Evolutionary conservation across 2,888 invertebrate genomes (phyloP), one percentile per base, ranked within the genome.

Genomic region (Tineola bisselliella): DNA sequence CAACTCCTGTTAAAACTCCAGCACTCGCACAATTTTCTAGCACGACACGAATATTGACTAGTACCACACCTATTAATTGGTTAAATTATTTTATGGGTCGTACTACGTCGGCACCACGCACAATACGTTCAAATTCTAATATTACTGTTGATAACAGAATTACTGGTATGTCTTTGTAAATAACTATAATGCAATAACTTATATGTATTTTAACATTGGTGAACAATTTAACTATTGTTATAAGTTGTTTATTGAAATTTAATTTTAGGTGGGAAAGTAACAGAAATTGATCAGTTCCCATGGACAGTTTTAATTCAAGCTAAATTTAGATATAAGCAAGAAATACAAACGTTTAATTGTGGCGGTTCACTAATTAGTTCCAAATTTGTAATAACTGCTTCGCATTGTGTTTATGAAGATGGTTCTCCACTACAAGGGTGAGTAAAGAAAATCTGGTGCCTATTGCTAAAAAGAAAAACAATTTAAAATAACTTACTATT

Each of bases 321-420:
- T 1, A 75, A 73, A 1, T 84, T 84, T 63, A 68, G 70, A 31
- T 74, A 75, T 44, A 76, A 73, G 0, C 62, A 65, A 17, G 65
- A 66, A 17, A n/a, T n/a, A 13, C 63, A 67, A 0, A 63, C 74
- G 0, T 82, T 78, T 64, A 76, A 74, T 63, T 87, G 86, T 60
- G 86, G 86, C 0, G 86, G 86, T 0, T 79, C 84, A 1, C 68
- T 87, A 11, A 75, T 87, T 63, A 87, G 84, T 65, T 68, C 77
- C 0, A 69, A 68, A 63, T 83, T 76, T 61, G 72, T 86, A 0
- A 73, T 86, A 0, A 81, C 84, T 0, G 86, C 86, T 38, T 84
- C 77, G 0, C 86, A 86, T 64, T 86, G 86, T 62, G 70, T 84
- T 12, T 71, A 68, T 48, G 77, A 79, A 38, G 60, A 71, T 1